Base-by-base conservation (phyloP, 2,113 vertebrate genomes). In the Scalopus aquaticus region DNA sequence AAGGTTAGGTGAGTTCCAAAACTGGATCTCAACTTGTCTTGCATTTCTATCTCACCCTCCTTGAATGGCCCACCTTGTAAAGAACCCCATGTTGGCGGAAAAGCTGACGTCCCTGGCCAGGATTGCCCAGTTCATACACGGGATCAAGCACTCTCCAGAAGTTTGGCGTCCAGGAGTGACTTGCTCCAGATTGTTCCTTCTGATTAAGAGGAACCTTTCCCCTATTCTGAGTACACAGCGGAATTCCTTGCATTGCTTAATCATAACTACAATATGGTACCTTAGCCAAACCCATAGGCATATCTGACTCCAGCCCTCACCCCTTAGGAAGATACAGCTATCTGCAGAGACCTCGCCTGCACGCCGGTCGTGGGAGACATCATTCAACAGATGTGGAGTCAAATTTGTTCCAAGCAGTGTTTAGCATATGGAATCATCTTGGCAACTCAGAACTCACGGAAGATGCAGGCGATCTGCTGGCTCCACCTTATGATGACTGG, bases 291-390 rank as follows among this genome's bases (percentile, higher is more conserved):
- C 22, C n/a, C 15, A 30, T 28, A 17, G 12, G 39, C 30, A 16
- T 30, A 32, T 30, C 39, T 60, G 32, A 20, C 10, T 24, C 24
- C 9, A 5, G 11, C 15, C 22, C 22, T 42, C 17, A 49, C 5
- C 15, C 19, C 4, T 3, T 30, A 24, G 26, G 17, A 60, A 51
- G 67, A 54, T 20, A 16, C 51, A 54, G 17, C 19, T 20, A 54
- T 54, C 51, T 54, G 51, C 16, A 19, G 19, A 54, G 51, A 20
- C 6, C 17, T 54, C 19, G 4, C 51, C 51, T 19, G 51, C 15
- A 54, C 17, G 4, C 10, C 60, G 26, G 30, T 16, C 1, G 10
- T 19, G 6, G 60, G 3, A 35, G 11, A 6, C 0, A 2, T 2
- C 3, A 16, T 1, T 17, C 67, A 70, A 11, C 26, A 82, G 12